These are phyloP conservation scores for Aproaerema taeniolella DNA, from an alignment of 2,888 invertebrate genomes.

Conservation along the genomic window DNA sequence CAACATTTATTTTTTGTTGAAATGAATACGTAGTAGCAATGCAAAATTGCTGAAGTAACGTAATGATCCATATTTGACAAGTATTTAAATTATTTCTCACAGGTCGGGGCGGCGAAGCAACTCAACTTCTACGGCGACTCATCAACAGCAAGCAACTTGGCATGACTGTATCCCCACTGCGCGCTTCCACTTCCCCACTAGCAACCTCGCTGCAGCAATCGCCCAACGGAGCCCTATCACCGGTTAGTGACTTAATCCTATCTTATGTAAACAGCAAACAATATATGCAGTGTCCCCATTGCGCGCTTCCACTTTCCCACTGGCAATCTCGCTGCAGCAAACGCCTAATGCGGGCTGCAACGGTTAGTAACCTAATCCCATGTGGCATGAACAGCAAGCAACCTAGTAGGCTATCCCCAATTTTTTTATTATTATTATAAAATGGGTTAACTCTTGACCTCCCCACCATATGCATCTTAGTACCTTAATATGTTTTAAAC, in stretches of 20 bases:
- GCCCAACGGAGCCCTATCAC: slow-evolving; percentile 57
- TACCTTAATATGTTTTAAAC: too few relatives aligned
- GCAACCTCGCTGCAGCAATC: slow-evolving; percentile 39
- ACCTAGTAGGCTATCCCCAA: too few relatives aligned
- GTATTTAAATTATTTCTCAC: too few relatives aligned
- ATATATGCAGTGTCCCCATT: slow-evolving; percentile 81
- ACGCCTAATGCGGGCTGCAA: slow-evolving; percentile 54
- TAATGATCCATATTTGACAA: too few relatives aligned
- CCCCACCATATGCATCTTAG: too few relatives aligned
- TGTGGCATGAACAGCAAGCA: neutral
- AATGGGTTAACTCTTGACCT: too few relatives aligned
- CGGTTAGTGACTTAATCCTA: slow-evolving; percentile 36
- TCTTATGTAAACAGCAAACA: slow-evolving; percentile 87
- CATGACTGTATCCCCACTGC: slow-evolving; percentile 79
- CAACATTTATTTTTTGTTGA: too few relatives aligned
- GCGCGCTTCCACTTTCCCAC: slow-evolving; percentile 49
- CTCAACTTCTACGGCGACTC: slow-evolving; percentile 84
- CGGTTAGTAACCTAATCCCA: neutral
- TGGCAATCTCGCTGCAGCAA: slow-evolving; percentile 37
- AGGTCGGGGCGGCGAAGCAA: slow-evolving; percentile 83
- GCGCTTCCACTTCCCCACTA: slow-evolving; percentile 50
- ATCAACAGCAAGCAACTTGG: slow-evolving; percentile 87
- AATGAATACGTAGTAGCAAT: too few relatives aligned
- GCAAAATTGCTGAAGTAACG: too few relatives aligned
- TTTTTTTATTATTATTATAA: too few relatives aligned